These are phyloP conservation scores for Felis chaus DNA, from an alignment of 2,113 vertebrate species.

Conservation along the genomic window DNA sequence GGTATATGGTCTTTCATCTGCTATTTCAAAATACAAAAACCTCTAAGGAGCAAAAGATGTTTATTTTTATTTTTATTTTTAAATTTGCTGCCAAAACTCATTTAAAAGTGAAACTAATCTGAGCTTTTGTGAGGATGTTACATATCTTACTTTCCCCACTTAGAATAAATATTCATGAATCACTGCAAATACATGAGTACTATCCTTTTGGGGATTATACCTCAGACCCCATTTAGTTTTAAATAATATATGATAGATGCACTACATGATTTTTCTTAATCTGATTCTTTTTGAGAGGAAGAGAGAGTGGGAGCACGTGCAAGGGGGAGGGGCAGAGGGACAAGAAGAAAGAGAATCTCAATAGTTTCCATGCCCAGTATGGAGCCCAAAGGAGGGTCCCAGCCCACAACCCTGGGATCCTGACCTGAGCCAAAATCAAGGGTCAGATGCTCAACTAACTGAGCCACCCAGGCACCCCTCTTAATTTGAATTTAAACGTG, in stretches of 20 bases:
- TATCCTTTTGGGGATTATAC: neutral
- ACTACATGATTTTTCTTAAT: neutral
- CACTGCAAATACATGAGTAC: neutral
- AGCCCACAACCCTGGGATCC: too few species aligned
- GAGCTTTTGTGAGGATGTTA: neutral
- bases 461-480: neutral
- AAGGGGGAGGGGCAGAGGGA: too few species aligned
- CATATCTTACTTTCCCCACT: neutral
- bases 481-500: neutral
- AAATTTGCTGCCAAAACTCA: neutral
- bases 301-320: too few species aligned
- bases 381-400: too few species aligned
- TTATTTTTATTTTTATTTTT: neutral
- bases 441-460: too few species aligned
- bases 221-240: neutral
- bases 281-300: neutral
- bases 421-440: too few species aligned
- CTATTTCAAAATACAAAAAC: conserved; percentile 20
- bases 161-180: neutral
- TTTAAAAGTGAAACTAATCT: conserved; percentile 43
- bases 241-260: neutral
- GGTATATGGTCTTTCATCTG: neutral
- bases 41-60: neutral
- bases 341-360: too few species aligned
- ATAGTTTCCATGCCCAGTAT: too few species aligned